Percentiles rank a stretch among this genome's conserved stretches.
Evolutionary conservation across 2,113 vertebrate genomes (phyloP).

Genomic region (Cyanoderma ruficeps): DNA sequence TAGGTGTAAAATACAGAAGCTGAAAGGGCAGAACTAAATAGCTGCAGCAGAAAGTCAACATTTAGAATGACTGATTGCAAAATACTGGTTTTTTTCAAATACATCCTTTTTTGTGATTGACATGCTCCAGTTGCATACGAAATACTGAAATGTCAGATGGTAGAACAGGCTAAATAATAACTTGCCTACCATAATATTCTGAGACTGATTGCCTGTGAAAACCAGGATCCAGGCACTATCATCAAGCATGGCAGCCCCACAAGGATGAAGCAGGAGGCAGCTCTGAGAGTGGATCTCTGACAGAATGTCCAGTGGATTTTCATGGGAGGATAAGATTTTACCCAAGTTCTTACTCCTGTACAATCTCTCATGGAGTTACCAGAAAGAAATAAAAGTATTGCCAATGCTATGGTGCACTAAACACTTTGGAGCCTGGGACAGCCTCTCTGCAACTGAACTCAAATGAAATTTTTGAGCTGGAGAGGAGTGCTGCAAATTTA

Average conservation of each 20-base stretch:
- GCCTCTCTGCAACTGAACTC: background rate
- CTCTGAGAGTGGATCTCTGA: background rate
- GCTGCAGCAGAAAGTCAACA: background rate
- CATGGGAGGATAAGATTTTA: fast-evolving
- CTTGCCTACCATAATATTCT: background rate
- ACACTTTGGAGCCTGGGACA: background rate
- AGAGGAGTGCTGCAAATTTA: background rate
- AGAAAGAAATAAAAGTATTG: background rate
- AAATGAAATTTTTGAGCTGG: background rate
- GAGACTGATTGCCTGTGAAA: background rate
- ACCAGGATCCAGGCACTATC: background rate
- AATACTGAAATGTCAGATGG: background rate
- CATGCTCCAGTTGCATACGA: background rate
- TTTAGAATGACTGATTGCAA: background rate
- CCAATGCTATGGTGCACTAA: background rate
- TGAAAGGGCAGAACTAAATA: background rate
- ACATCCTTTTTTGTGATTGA: background rate
- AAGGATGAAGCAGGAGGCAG: background rate
- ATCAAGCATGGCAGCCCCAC: background rate
- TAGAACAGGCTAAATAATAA: background rate
- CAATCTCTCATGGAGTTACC: background rate
- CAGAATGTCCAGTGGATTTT: background rate
- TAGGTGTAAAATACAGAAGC: background rate
- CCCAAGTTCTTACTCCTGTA: background rate
- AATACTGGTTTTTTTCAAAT: background rate